These are phyloP conservation scores for Drosophila lacicola DNA, from an alignment of 2,888 invertebrate genomes.

Conservation along the genomic window DNA sequence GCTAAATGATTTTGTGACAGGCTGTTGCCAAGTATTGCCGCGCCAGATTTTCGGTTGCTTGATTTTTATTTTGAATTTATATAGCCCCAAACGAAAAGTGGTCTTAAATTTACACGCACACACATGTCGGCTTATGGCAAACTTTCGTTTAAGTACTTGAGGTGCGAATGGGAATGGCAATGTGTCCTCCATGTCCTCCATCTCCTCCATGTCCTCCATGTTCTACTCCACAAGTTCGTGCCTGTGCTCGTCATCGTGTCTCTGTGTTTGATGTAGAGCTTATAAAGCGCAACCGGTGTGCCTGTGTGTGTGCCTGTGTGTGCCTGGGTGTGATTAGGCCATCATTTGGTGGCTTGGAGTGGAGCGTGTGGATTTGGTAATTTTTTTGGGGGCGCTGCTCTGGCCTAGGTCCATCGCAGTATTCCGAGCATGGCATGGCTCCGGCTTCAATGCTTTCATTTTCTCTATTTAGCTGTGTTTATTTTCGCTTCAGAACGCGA, in stretches of 20 bases:
- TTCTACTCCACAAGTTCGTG: background rate
- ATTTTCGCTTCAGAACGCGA: slow-evolving; percentile 80
- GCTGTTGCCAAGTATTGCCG: slow-evolving; percentile 47
- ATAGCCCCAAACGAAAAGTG: slow-evolving; percentile 35
- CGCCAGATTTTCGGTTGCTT: slow-evolving; percentile 63
- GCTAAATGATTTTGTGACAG: slow-evolving; percentile 49
- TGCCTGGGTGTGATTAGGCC: slow-evolving; percentile 68
- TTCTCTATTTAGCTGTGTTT: slow-evolving; percentile 79
- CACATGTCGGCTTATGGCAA: slow-evolving; percentile 50
- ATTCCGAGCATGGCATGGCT: background rate
- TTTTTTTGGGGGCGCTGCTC: slow-evolving; percentile 28
- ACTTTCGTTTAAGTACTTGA: slow-evolving; percentile 66
- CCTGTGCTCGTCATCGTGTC: background rate
- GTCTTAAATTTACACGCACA: slow-evolving; percentile 43
- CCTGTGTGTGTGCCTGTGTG: slow-evolving; percentile 35
- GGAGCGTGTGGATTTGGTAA: slow-evolving; percentile 30
- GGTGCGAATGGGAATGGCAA: slow-evolving; percentile 66
- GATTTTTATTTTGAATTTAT: slow-evolving; percentile 53
- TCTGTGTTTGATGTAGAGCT: slow-evolving; percentile 66
- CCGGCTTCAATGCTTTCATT: slow-evolving; percentile 53
- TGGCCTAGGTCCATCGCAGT: slow-evolving; percentile 1
- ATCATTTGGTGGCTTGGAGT: slow-evolving; percentile 27
- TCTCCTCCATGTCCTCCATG: slow-evolving; percentile 26
- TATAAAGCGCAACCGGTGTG: slow-evolving; percentile 43
- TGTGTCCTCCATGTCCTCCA: too few relatives aligned